These are phyloP conservation scores for Phacellophora camtschatica DNA, from an alignment of 30 jellyfish, hydroid and myxozoan genomes.

Conservation along the genomic window DNA sequence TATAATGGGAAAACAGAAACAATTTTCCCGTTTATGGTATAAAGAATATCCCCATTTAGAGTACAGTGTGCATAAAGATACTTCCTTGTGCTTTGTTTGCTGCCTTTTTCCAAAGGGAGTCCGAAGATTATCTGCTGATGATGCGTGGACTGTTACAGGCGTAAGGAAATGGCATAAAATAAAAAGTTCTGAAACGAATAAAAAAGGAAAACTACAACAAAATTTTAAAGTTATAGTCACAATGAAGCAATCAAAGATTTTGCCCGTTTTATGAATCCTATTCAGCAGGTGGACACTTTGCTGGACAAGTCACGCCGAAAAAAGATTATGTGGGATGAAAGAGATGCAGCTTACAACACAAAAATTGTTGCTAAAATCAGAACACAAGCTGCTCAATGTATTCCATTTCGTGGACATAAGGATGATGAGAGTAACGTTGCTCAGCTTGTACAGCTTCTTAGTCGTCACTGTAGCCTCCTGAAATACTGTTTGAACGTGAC, in stretches of 20 bases:
- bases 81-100: background rate
- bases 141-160: slow-evolving; percentile 17
- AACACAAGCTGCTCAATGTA: slow-evolving; percentile 11
- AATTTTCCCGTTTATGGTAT: background rate
- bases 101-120: background rate
- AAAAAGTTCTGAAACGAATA: background rate
- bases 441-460: background rate
- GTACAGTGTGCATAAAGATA: background rate
- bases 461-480: slow-evolving; percentile 1
- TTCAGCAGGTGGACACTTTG: slow-evolving; percentile 28
- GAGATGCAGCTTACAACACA: slow-evolving; percentile 25
- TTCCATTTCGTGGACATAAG: slow-evolving; percentile 9
- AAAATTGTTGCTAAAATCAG: background rate
- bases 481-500: background rate
- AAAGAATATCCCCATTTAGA: background rate
- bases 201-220: background rate
- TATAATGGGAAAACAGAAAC: background rate
- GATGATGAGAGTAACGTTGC: background rate
- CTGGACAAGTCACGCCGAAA: slow-evolving; percentile 28
- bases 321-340: background rate
- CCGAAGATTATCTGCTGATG: slow-evolving; percentile 14
- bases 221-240: slow-evolving; percentile 10
- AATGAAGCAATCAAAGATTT: slow-evolving; percentile 24
- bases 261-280: slow-evolving; percentile 31
- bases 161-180: slow-evolving; percentile 3